phyloP scores from a whole-genome alignment of 1,140 invertebrate species.

The Yoshiicerus persimilis region DNA sequence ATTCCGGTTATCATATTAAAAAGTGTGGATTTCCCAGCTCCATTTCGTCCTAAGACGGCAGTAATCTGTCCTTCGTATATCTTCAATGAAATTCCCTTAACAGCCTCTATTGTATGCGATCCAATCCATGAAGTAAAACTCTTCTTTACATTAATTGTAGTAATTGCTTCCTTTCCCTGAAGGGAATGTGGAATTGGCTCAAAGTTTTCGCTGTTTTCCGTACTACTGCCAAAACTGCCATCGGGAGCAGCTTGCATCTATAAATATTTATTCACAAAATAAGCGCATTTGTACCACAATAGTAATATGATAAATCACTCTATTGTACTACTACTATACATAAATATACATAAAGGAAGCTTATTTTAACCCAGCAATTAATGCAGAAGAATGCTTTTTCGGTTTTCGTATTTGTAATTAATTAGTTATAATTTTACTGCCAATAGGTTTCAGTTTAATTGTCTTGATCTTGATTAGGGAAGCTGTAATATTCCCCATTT shows the following conservation, averaged over 20 bases:
- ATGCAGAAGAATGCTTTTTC: too few relatives aligned
- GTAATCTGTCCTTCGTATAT: slow-evolving; percentile 83
- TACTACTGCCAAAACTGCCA: not conserved
- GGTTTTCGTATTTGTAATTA: too few relatives aligned
- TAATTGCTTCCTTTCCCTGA: slow-evolving; percentile 71
- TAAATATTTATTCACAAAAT: too few relatives aligned
- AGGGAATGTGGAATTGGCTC: slow-evolving; percentile 72
- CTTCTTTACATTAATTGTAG: slow-evolving; percentile 73
- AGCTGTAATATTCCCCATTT: too few relatives aligned
- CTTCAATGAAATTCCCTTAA: slow-evolving; percentile 67
- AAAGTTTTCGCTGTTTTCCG: not conserved
- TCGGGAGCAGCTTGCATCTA: slow-evolving; percentile 49
- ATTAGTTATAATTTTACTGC: too few relatives aligned
- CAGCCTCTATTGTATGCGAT: slow-evolving; percentile 58
- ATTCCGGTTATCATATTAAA: slow-evolving; percentile 85
- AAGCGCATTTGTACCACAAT: too few relatives aligned
- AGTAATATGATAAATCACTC: too few relatives aligned
- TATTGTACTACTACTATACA: too few relatives aligned
- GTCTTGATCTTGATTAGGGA: too few relatives aligned
- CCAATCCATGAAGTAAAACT: slow-evolving; percentile 61
- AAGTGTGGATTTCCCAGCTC: slow-evolving; percentile 82
- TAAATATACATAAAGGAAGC: too few relatives aligned
- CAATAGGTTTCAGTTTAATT: too few relatives aligned
- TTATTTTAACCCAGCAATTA: too few relatives aligned
- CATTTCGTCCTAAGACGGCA: slow-evolving; percentile 84